Evolutionary conservation across 2,888 invertebrate genomes (phyloP), one percentile per base, ranked within the genome.

Genomic region (Drepana falcataria): DNA sequence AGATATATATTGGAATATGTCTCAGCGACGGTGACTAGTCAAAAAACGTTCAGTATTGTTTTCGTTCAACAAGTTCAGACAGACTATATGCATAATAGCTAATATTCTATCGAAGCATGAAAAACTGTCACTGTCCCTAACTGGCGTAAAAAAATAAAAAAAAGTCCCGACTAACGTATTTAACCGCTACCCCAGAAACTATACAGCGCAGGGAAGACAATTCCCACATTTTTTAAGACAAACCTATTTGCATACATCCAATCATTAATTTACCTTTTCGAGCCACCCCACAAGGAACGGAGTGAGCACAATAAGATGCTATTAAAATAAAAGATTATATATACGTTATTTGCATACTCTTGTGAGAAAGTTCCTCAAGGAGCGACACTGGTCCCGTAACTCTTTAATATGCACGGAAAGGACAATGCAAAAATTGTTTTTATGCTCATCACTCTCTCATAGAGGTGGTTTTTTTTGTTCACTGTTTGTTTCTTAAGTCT

Each of bases 321-420:
- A 89, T 91, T 91, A 91, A 91, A 91, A 91, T 90, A 91, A 91
- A 91, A 87, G 91, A 91, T 88, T 84, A 84, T 80, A 21, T 21
- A 81, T 78, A 79, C 78, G 75, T 61, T 64, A 90, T 90, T 88
- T 90, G 87, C 91, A 91, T 89, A 87, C 79, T 65, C 68, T 75
- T 86, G 85, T 89, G 90, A 86, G 87, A 90, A 90, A 76, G 79
- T 78, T 58, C 77, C 73, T 56, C 84, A 85, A 78, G 87, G 86
- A 72, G 73, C 75, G 59, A 60, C 58, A 54, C 61, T 77, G 59
- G 80, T 83, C 61, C 83, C 81, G 74, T 62, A 59, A 63, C 64
- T 77, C 67, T 77, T 80, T 79, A 83, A 85, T 78, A 83, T 82
- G 82, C 81, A 77, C 71, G 58, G 56, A 59, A 59, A 55, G 66